Percentiles rank a stretch among this genome's conserved stretches.
phyloP scores from a whole-genome alignment of 2,113 vertebrate genomes.

The Capreolus pygargus region DNA sequence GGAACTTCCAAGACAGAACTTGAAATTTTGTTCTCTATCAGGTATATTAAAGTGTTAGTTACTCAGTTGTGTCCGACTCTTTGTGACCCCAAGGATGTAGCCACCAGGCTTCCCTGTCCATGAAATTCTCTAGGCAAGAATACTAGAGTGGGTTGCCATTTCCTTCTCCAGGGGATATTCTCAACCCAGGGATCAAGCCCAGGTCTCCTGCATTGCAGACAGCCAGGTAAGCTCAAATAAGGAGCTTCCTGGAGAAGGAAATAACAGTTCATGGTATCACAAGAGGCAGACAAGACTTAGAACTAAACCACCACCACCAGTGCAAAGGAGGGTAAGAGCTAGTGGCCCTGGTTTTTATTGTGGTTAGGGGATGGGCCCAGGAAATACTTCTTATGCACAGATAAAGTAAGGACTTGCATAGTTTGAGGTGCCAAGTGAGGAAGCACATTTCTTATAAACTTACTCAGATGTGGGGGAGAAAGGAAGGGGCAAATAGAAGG shows the following conservation, averaged over 20 bases:
- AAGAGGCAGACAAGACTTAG: neutral
- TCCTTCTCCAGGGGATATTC: neutral
- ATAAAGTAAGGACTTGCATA: neutral
- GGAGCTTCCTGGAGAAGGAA: neutral
- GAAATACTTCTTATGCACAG: neutral
- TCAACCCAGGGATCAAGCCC: neutral
- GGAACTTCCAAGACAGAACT: neutral
- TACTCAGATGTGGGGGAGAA: neutral
- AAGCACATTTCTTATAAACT: neutral
- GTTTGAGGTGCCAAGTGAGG: neutral
- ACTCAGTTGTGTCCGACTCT: neutral
- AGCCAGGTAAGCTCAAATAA: neutral
- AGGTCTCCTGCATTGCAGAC: neutral
- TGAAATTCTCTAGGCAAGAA: neutral
- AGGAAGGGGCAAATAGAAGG: neutral
- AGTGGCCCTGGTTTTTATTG: neutral
- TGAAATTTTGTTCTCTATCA: neutral
- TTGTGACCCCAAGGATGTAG: neutral
- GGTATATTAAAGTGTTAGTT: neutral
- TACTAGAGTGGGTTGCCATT: neutral
- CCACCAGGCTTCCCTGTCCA: neutral
- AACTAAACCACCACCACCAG: neutral
- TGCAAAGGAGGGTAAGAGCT: neutral
- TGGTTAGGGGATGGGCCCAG: neutral
- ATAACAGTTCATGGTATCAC: neutral